phyloP scores from a whole-genome alignment of 2,113 vertebrate genomes.

The Apodemus sylvaticus region DNA sequence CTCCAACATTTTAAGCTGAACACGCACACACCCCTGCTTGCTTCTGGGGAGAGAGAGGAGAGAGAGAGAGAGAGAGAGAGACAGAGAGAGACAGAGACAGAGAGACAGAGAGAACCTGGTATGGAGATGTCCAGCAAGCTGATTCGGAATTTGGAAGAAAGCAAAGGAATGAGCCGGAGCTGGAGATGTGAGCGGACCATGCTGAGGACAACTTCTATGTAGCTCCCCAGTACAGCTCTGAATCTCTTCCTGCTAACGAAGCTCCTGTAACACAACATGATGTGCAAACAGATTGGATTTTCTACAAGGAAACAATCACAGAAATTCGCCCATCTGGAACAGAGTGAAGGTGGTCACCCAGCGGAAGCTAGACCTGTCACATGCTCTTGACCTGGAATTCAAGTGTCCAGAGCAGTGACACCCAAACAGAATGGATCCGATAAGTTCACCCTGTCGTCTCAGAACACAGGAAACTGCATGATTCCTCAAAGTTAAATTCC shows the following conservation, averaged over 20 bases:
- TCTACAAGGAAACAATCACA: not conserved
- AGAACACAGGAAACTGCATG: not conserved
- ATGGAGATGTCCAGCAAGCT: not conserved
- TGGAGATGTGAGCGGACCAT: not conserved
- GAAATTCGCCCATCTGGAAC: not conserved
- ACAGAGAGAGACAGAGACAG: not conserved
- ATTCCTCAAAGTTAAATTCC: not conserved
- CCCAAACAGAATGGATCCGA: not conserved
- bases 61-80: no score
- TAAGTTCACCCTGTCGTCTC: not conserved
- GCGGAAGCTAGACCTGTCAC: not conserved
- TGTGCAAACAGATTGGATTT: not conserved
- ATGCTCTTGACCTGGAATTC: slow-evolving; percentile 30
- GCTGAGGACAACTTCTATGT: fast-evolving
- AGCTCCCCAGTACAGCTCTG: not conserved
- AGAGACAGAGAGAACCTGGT: no score
- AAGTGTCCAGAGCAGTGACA: not conserved
- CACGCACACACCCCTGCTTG: not conserved
- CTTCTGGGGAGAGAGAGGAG: not conserved
- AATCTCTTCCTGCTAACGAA: not conserved
- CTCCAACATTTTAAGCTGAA: not conserved
- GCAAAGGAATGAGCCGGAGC: not conserved
- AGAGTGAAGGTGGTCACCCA: not conserved
- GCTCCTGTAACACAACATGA: not conserved
- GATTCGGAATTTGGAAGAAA: not conserved